Percentiles rank a stretch among this genome's conserved stretches.
Evolutionary conservation across 2,888 invertebrate species (phyloP).

Genomic region (Dione juno): DNA sequence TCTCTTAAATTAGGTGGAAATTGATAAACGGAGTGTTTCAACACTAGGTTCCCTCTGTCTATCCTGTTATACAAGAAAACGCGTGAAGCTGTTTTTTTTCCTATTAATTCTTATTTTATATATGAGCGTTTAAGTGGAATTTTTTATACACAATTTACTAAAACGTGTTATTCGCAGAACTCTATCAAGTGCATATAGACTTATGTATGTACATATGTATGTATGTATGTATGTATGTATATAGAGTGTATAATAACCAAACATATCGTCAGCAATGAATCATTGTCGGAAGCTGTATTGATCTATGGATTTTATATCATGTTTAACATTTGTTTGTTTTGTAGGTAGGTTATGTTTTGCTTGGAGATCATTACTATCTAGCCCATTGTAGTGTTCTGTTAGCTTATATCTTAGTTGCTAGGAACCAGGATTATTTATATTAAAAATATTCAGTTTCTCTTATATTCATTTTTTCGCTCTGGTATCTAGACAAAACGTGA

Average conservation of each 20-base stretch:
- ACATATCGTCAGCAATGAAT: slow-evolving; percentile 21
- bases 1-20: too few relatives aligned
- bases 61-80: too few relatives aligned
- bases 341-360: not conserved
- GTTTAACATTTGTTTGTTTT: not conserved
- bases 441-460: too few relatives aligned
- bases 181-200: slow-evolving; percentile 1
- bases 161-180: slow-evolving; percentile 7
- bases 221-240: not conserved
- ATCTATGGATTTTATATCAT: not conserved
- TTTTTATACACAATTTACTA: not conserved
- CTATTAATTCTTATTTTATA: not conserved
- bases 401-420: too few relatives aligned
- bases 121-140: not conserved
- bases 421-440: too few relatives aligned
- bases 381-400: not conserved
- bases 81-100: too few relatives aligned
- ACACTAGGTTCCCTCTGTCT: too few relatives aligned
- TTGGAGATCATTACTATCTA: not conserved
- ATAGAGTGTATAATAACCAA: slow-evolving; percentile 1
- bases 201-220: not conserved
- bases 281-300: slow-evolving; percentile 19
- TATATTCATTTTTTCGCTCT: too few relatives aligned
- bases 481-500: too few relatives aligned
- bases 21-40: too few relatives aligned